Evolutionary conservation across 2,113 vertebrate genomes (phyloP), one percentile per base, ranked within the genome.

Genomic region (Cyphotilapia sp.): DNA sequence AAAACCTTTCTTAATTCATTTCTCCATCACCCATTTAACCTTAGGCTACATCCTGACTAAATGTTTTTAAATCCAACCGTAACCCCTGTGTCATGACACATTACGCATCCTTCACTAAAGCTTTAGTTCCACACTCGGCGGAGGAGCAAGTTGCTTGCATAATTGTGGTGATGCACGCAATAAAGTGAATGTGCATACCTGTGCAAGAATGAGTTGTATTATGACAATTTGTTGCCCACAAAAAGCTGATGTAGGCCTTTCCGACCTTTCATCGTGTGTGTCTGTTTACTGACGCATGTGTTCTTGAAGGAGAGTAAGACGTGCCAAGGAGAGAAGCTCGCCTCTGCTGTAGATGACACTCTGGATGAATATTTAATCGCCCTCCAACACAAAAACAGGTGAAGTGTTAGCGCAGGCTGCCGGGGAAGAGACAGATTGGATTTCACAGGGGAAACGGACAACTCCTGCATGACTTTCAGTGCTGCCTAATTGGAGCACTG

Each of bases 351-450:
- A 85, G 98, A 98, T 94, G 97, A 98, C 95, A 97, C 97, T 91
- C 97, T 98, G 88, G 97, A 99, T 85, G 97, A 99, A 96, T 98
- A 99, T 97, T 97, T 99, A 97, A 97, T 98, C 94, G 89, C 90
- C 81, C 97, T 99, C 85, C 99, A 99, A 95, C 97, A 98, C 92
- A 98, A 97, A 94, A 99, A 99, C 97, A 97, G 99, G 96, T 97
- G 93, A 94, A 80, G 87, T 88, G 88, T 54, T 92, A 92, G 91
- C 59, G 27, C 88, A 59, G 61, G 82, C 88, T 91, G 86, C 89
- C 53, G 16, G 83, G 59, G 42, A 89, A 57, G 33, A 51, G 83
- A 42, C 82, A n/a, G 89, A 85, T 95, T 86, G 19, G 27, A 76
- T 96, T 94, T 91, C 94, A 89, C 88, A 17, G 76, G 59, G 59